These are phyloP conservation scores for Mus spicilegus DNA, from an alignment of 2,113 vertebrate species.

Conservation along the genomic window DNA sequence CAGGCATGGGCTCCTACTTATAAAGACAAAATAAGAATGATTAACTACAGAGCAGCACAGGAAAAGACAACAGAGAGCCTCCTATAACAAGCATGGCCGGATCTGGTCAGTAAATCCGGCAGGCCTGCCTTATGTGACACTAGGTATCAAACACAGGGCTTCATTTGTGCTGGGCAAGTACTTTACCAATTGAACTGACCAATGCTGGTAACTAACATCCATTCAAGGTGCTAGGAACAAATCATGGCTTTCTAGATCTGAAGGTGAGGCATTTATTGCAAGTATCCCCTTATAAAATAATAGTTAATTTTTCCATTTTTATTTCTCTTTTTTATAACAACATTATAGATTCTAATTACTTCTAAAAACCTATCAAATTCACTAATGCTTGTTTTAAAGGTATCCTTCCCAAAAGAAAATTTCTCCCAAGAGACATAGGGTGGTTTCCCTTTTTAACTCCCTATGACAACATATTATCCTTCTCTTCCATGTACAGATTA, in stretches of 20 bases:
- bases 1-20: background rate
- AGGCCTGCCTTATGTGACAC: background rate
- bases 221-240: background rate
- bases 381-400: constrained; percentile 15
- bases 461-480: constrained; percentile 76
- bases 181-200: background rate
- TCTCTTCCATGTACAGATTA: constrained; percentile 74
- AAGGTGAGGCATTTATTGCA: background rate
- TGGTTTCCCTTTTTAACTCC: constrained; percentile 1
- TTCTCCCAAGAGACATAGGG: background rate
- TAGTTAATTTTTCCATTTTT: background rate
- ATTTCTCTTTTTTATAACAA: background rate
- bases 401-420: background rate
- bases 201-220: background rate
- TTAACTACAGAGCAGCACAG: background rate
- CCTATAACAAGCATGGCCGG: background rate
- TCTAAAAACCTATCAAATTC: background rate
- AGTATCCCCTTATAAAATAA: background rate
- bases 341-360: background rate
- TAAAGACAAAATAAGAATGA: constrained; percentile 16
- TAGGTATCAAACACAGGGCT: background rate
- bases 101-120: background rate
- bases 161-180: background rate
- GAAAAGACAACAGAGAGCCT: background rate
- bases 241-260: background rate